Evolutionary conservation across 1,140 invertebrate genomes (phyloP).

Genomic region (Drosophila eugracilis): DNA sequence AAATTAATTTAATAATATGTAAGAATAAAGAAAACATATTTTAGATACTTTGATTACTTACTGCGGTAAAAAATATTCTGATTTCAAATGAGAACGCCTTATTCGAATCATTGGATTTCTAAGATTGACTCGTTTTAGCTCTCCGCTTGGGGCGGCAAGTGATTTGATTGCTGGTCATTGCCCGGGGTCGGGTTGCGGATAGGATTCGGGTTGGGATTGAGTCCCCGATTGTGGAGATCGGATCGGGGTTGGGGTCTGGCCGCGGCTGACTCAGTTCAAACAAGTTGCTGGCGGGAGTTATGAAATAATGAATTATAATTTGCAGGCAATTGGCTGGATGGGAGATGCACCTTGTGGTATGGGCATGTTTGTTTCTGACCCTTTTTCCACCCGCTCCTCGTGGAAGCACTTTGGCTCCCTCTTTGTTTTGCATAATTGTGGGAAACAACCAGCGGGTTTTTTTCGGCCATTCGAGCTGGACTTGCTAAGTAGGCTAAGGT

Average conservation of each 20-base stretch:
- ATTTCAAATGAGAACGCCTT: constrained; percentile 6
- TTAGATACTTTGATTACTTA: too few species aligned
- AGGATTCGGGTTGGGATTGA: constrained; percentile 27
- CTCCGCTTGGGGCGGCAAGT: constrained; percentile 72
- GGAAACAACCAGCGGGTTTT: constrained; percentile 78
- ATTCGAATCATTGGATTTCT: constrained; percentile 8
- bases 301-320: constrained; percentile 84
- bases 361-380: constrained; percentile 69
- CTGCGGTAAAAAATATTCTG: not conserved
- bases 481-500: constrained; percentile 78
- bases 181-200: constrained; percentile 43
- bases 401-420: constrained; percentile 42
- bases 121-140: constrained; percentile 37
- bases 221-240: constrained; percentile 9
- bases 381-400: constrained; percentile 21
- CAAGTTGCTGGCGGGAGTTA: constrained; percentile 81
- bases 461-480: constrained; percentile 18
- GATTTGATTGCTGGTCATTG: constrained; percentile 69
- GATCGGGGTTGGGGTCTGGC: constrained; percentile 2
- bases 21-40: too few species aligned
- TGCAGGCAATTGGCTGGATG: constrained; percentile 67
- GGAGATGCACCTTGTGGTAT: constrained; percentile 76
- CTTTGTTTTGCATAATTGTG: constrained; percentile 80
- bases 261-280: constrained; percentile 72
- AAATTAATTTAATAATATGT: too few species aligned